phyloP scores from a whole-genome alignment of 2,797 vertebrate genomes.

The Sebastes diaconus region DNA sequence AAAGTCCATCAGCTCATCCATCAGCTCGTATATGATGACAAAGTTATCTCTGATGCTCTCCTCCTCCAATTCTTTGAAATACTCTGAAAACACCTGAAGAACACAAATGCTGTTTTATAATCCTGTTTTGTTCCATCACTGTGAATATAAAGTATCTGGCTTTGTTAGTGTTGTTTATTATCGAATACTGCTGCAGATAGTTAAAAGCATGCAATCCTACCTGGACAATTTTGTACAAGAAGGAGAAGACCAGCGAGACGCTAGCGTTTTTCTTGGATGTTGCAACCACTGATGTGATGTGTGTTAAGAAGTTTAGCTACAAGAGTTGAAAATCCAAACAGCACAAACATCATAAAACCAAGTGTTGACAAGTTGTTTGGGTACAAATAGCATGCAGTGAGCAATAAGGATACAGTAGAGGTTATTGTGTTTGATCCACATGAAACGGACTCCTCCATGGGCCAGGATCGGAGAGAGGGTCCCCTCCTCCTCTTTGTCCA shows the following conservation, averaged over 20 bases:
- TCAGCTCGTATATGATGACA: constrained; percentile 97
- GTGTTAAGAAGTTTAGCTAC: constrained; percentile 63
- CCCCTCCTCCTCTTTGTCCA: constrained; percentile 98
- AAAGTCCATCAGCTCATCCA: constrained; percentile 99
- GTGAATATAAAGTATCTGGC: not conserved
- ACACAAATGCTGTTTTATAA: not conserved
- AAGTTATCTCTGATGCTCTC: constrained; percentile 99
- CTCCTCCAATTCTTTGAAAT: constrained; percentile 98
- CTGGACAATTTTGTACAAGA: constrained; percentile 99
- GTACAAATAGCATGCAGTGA: not conserved
- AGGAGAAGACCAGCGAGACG: constrained; percentile 97
- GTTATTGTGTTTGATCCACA: constrained; percentile 99
- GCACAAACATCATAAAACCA: not conserved
- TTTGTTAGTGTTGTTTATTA: not conserved
- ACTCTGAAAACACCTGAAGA: constrained; percentile 95
- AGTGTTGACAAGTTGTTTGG: not conserved
- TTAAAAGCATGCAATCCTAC: constrained; percentile 74
- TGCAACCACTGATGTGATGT: constrained; percentile 89
- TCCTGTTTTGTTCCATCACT: too few relatives aligned
- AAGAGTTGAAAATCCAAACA: not conserved
- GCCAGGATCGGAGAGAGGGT: constrained; percentile 94
- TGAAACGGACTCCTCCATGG: constrained; percentile 95
- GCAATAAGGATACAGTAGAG: constrained; percentile 93
- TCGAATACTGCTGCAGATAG: not conserved
- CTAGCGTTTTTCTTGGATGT: constrained; percentile 99